phyloP scores from a whole-genome alignment of 2,113 vertebrate genomes.

The Elephantulus edwardii region DNA sequence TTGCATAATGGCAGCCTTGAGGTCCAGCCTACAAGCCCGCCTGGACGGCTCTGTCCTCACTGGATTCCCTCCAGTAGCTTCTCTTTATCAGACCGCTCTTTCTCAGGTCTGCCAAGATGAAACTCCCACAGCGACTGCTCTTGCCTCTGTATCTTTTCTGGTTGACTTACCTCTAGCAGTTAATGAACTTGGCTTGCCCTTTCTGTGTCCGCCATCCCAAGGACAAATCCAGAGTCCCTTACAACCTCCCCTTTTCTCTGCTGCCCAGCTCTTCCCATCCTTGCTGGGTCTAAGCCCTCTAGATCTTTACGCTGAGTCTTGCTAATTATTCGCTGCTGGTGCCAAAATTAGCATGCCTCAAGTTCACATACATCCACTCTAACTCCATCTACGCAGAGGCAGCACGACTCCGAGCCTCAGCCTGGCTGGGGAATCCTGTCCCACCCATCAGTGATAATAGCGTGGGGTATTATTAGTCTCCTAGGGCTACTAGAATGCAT shows the following conservation, averaged over 20 bases:
- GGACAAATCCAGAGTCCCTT: not conserved
- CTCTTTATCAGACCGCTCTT: not conserved
- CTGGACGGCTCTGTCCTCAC: not conserved
- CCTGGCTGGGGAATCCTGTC: not conserved
- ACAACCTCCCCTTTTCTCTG: not conserved
- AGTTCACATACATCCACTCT: not conserved
- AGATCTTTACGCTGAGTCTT: not conserved
- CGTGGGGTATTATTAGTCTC: not conserved
- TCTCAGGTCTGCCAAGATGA: not conserved
- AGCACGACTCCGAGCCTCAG: fast-evolving
- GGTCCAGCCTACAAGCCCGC: not conserved
- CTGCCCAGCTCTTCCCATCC: not conserved
- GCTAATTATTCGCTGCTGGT: not conserved
- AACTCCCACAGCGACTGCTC: not conserved
- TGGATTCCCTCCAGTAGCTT: not conserved
- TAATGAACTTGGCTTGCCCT: not conserved
- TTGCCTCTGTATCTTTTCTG: not conserved
- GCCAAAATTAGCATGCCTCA: not conserved
- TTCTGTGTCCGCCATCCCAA: not conserved
- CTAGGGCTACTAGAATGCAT: not conserved
- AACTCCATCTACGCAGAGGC: not conserved
- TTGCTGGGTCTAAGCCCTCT: fast-evolving
- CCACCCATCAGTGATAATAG: not conserved
- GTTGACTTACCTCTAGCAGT: not conserved
- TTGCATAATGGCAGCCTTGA: not conserved